Evolutionary conservation across 2,113 vertebrate genomes (phyloP).

Genomic region (Gallinago undulata): DNA sequence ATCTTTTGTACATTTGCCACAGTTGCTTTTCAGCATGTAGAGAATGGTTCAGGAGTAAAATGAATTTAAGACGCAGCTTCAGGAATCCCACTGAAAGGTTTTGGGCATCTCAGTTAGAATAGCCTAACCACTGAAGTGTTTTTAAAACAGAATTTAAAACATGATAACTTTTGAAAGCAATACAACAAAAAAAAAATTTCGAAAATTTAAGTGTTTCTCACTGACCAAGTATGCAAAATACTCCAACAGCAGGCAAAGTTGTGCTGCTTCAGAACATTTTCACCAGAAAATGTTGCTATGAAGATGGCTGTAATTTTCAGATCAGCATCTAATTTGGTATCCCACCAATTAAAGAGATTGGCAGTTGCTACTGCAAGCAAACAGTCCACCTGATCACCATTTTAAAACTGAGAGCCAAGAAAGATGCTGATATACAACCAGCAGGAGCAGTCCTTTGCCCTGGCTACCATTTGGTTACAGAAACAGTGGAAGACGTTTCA

Average conservation of each 20-base stretch:
- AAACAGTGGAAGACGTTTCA: not conserved
- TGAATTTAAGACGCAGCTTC: not conserved
- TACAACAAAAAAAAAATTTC: not conserved
- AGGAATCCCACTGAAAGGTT: not conserved
- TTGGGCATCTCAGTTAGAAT: no score
- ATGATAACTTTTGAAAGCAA: not conserved
- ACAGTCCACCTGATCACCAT: not conserved
- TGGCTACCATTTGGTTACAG: not conserved
- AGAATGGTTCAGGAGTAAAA: not conserved
- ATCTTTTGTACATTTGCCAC: not conserved
- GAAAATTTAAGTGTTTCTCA: not conserved
- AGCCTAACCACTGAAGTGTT: not conserved
- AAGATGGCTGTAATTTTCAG: not conserved
- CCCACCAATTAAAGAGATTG: not conserved
- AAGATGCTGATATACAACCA: not conserved
- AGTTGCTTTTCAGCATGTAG: not conserved
- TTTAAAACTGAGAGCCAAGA: not conserved
- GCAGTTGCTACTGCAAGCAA: not conserved
- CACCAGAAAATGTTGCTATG: not conserved
- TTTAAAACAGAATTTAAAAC: not conserved
- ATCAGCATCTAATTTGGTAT: not conserved
- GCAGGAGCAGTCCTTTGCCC: not conserved
- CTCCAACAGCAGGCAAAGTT: fast-evolving
- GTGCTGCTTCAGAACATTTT: not conserved
- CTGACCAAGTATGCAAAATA: not conserved